These are phyloP conservation scores for Parnassius glacialis DNA, from an alignment of 2,888 invertebrate genomes.

Conservation along the genomic window DNA sequence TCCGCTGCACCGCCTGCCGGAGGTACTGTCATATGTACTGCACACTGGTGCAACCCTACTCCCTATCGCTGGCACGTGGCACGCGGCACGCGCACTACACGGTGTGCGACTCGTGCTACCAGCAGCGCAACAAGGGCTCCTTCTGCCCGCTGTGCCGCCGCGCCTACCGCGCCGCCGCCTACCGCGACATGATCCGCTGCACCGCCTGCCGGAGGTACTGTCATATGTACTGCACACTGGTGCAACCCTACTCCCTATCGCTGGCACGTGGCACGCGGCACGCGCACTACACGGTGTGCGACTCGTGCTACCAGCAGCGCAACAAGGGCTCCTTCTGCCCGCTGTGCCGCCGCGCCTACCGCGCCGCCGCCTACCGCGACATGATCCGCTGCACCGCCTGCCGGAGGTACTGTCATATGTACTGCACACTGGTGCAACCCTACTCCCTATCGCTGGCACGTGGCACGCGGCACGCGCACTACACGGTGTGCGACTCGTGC, in stretches of 20 bases:
- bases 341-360: slow-evolving; percentile 95
- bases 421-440: too few relatives aligned
- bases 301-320: slow-evolving; percentile 98
- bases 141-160: slow-evolving; percentile 97
- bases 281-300: slow-evolving; percentile 98
- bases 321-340: slow-evolving; percentile 98
- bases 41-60: too few relatives aligned
- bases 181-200: slow-evolving; percentile 97
- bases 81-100: slow-evolving; percentile 98
- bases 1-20: slow-evolving; percentile 92
- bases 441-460: slow-evolving; percentile 87
- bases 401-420: slow-evolving; percentile 82
- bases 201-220: slow-evolving; percentile 89
- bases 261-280: too few relatives aligned
- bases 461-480: too few relatives aligned
- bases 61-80: slow-evolving; percentile 91
- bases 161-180: slow-evolving; percentile 96
- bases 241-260: slow-evolving; percentile 55
- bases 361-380: slow-evolving; percentile 95
- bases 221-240: too few relatives aligned
- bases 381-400: slow-evolving; percentile 96
- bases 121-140: slow-evolving; percentile 97
- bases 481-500: slow-evolving; percentile 98
- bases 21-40: slow-evolving; percentile 73
- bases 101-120: slow-evolving; percentile 99